These are phyloP conservation scores for Sphaeramia orbicularis DNA, from an alignment of 2,797 vertebrate genomes.

Conservation along the genomic window DNA sequence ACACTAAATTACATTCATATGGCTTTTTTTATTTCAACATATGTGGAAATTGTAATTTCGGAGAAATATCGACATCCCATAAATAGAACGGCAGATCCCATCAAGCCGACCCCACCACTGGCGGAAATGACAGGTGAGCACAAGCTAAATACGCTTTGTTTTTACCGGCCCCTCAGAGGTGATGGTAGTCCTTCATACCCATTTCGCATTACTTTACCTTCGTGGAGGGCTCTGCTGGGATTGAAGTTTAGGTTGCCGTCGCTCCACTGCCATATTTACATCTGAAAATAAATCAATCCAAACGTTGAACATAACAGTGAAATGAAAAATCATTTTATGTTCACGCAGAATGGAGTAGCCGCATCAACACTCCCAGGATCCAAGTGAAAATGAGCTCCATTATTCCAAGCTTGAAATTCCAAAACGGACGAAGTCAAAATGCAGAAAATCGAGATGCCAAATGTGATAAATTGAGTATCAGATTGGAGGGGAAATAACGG, in stretches of 20 bases:
- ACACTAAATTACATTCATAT: constrained; percentile 75
- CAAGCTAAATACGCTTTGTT: constrained; percentile 41
- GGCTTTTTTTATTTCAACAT: constrained; percentile 80
- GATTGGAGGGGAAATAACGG: constrained; percentile 15
- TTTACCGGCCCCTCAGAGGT: constrained; percentile 66
- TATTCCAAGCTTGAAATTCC: constrained; percentile 66
- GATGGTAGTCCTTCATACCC: constrained; percentile 78
- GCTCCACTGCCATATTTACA: constrained; percentile 99
- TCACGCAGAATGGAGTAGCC: constrained; percentile 66
- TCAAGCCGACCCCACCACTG: constrained; percentile 27
- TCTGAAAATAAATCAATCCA: constrained; percentile 99
- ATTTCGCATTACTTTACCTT: constrained; percentile 96
- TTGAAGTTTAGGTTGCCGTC: constrained; percentile 96
- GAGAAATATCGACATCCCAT: constrained; percentile 13
- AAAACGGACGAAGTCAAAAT: constrained; percentile 63
- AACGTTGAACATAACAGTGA: constrained; percentile 93
- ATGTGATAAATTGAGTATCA: constrained; percentile 25
- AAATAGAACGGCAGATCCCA: constrained; percentile 30
- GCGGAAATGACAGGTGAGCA: constrained; percentile 53
- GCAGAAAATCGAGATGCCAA: constrained; percentile 45
- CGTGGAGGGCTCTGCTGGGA: constrained; percentile 97
- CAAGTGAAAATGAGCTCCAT: constrained; percentile 68
- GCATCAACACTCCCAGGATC: constrained; percentile 64
- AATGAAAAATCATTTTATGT: constrained; percentile 68
- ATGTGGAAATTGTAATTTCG: constrained; percentile 38